Evolutionary conservation across 2,113 vertebrate species (phyloP).

Genomic region (Rissa tridactyla): DNA sequence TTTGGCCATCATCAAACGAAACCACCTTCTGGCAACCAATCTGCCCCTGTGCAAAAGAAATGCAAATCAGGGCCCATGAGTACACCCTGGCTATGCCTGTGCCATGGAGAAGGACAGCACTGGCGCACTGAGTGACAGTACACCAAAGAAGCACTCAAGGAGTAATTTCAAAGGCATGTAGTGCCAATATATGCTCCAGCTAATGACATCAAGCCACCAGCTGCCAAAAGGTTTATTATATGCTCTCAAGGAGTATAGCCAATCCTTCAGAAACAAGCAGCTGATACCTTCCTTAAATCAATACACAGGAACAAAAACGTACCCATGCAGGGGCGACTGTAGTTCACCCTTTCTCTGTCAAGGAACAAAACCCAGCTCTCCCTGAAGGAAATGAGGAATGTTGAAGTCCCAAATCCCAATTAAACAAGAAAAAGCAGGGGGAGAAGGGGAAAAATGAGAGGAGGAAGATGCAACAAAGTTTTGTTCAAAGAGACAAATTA

Average conservation of each 20-base stretch:
- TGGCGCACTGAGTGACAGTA: fast-evolving
- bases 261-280: not conserved
- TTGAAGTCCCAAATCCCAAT: not conserved
- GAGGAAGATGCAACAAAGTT: not conserved
- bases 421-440: not conserved
- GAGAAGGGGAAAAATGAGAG: not conserved
- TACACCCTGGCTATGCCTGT: too few species aligned
- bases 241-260: not conserved
- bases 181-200: not conserved
- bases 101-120: not conserved
- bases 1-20: not conserved
- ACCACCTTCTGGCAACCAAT: not conserved
- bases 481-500: not conserved
- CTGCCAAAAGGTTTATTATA: not conserved
- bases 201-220: not conserved
- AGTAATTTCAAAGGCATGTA: not conserved
- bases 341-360: not conserved
- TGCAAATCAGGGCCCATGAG: not conserved
- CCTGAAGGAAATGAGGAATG: not conserved
- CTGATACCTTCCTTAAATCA: not conserved
- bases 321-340: fast-evolving
- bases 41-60: not conserved
- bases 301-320: not conserved
- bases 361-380: not conserved
- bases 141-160: not conserved